These are phyloP conservation scores for Scaptomyza tumidula DNA, from an alignment of 2,888 invertebrate genomes.

Conservation along the genomic window DNA sequence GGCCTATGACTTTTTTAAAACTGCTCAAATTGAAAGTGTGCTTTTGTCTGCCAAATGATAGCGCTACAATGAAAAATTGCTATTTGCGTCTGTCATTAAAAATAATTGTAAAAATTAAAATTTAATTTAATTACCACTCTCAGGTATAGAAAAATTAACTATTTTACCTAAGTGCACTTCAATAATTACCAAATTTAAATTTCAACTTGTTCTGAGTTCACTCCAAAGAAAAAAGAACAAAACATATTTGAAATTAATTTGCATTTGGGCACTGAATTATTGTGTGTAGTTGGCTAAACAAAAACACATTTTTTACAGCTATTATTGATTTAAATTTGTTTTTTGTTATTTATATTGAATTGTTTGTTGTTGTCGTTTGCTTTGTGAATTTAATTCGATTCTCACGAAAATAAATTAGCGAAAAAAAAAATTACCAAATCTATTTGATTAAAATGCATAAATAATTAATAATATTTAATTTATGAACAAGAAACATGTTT, in stretches of 20 bases:
- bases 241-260: constrained; percentile 6
- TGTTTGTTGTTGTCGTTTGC: background rate
- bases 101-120: too few relatives aligned
- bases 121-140: too few relatives aligned
- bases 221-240: background rate
- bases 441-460: constrained; percentile 32
- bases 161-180: too few relatives aligned
- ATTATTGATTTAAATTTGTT: background rate
- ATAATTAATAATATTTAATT: constrained; percentile 33
- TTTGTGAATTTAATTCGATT: background rate
- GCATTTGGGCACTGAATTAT: background rate
- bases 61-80: constrained; percentile 22
- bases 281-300: too few relatives aligned
- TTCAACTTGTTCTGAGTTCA: background rate
- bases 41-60: constrained; percentile 8
- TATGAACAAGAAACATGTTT: background rate
- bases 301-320: too few relatives aligned
- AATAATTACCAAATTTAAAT: background rate
- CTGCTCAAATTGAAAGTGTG: constrained; percentile 27
- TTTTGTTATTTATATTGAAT: background rate
- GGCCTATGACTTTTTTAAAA: constrained; percentile 9
- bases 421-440: background rate
- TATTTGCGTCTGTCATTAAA: background rate
- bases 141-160: too few relatives aligned
- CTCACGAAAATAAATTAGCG: constrained; percentile 1